Base-by-base conservation (phyloP, 2,888 invertebrate genomes). In the Drosophila colorata region DNA sequence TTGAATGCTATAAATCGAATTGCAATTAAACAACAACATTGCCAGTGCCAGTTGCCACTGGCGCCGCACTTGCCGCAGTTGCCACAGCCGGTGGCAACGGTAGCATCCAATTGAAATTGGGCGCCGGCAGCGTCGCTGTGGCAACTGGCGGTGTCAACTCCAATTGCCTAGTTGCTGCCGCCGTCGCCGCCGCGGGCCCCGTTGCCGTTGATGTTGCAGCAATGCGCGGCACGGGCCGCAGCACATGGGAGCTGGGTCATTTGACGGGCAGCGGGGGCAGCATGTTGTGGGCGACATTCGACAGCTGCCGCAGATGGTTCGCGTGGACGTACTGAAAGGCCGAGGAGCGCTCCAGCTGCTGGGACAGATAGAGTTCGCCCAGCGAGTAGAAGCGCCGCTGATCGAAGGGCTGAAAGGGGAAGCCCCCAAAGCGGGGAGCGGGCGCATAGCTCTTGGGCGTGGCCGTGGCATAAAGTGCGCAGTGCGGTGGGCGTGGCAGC, bases 291-390 rank as follows among this genome's bases (percentile, higher is more conserved):
- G 81, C 82, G 13, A 79, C 90, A 60, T 74, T 80, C n/a, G 80
- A 82, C 7, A 91, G 63, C 44, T 90, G 90, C 8, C 90, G 63
- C 66, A 90, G 61, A 66, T 91, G 89, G 67, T 89, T 91, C 38
- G 90, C 90, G 63, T 92, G 92, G 0, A 92, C 92, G 44, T 92
- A 92, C 55, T 92, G 92, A 78, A 92, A 92, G 37, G 92, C 92
- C 37, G 92, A 92, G 20, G 91, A 80, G 23, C 90, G 90, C 63
- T 92, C 92, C 61, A 91, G 67, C 2, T 91, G 91, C 66, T 91
- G 91, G 0, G 91, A 90, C 5, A 92, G 78, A 74, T 92, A 92
- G 13, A 92, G 76, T 28, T 92, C 92, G 4, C 92, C 90, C 25
- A 92, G 74, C 0, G 90, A 89, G 63, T 92, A 91, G 71, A 92